phyloP scores from a whole-genome alignment of 2,113 vertebrate genomes.

The Speoplatyrhinus poulsoni region DNA sequence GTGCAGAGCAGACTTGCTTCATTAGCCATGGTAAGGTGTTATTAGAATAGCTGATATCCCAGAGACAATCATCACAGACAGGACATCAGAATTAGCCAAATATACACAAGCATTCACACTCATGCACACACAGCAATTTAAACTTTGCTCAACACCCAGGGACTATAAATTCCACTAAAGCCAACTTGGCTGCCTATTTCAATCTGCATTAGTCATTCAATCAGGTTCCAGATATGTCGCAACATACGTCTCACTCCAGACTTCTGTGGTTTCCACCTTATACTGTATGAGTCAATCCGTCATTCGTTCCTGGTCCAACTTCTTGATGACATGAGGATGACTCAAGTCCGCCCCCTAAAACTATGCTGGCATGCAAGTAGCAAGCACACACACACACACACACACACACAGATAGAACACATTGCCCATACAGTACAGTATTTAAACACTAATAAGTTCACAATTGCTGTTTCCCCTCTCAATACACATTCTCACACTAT shows the following conservation, averaged over 20 bases:
- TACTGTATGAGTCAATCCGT: constrained; percentile 54
- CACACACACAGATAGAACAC: neutral
- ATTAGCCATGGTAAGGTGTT: constrained; percentile 72
- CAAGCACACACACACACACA: constrained; percentile 6
- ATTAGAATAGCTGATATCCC: constrained; percentile 59
- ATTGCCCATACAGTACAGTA: neutral
- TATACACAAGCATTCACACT: constrained; percentile 5
- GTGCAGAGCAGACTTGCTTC: constrained; percentile 64
- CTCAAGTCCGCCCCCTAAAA: constrained; percentile 26
- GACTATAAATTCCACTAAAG: constrained; percentile 34
- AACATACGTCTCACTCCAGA: constrained; percentile 32
- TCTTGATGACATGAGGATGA: constrained; percentile 44
- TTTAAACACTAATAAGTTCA: neutral
- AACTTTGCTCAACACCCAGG: constrained; percentile 56
- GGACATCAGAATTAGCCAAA: constrained; percentile 7
- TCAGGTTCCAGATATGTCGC: constrained; percentile 56
- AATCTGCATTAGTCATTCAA: constrained; percentile 65
- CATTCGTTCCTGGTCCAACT: constrained; percentile 41
- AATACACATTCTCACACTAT: neutral
- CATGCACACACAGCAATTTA: constrained; percentile 33
- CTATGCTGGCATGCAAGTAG: neutral
- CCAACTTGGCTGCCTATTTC: constrained; percentile 59
- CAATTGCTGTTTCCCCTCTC: neutral
- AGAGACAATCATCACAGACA: constrained; percentile 33
- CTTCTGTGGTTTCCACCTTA: constrained; percentile 53